These are phyloP conservation scores for Mormyrus lacerda DNA, from an alignment of 2,113 vertebrate genomes.

Conservation along the genomic window DNA sequence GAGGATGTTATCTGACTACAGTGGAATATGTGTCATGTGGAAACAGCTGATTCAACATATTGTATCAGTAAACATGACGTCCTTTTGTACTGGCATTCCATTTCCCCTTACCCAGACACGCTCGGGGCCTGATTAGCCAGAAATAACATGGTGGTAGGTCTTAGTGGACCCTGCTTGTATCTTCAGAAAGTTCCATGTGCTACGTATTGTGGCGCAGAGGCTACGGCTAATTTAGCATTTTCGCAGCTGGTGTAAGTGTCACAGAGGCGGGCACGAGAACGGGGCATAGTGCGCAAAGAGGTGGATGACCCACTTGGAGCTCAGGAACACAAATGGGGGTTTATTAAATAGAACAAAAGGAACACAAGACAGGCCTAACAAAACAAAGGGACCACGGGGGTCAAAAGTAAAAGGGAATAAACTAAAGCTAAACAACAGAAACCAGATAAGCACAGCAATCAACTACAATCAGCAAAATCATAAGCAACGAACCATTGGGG, in stretches of 20 bases:
- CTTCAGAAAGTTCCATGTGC: background rate
- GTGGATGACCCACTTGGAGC: too few relatives aligned
- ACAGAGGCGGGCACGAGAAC: too few relatives aligned
- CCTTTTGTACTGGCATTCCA: background rate
- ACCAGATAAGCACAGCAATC: too few relatives aligned
- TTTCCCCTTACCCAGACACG: background rate
- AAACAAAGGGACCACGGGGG: too few relatives aligned
- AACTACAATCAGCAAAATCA: too few relatives aligned
- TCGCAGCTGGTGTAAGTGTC: background rate
- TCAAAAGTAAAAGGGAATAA: too few relatives aligned
- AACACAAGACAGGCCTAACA: too few relatives aligned
- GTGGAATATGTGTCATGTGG: background rate
- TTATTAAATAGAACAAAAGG: too few relatives aligned
- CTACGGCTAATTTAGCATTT: background rate
- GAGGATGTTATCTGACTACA: background rate
- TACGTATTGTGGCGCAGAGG: background rate
- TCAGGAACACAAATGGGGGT: too few relatives aligned
- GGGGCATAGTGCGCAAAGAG: too few relatives aligned
- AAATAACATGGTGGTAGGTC: background rate
- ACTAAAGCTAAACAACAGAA: too few relatives aligned
- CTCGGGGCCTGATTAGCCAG: background rate
- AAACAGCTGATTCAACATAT: background rate
- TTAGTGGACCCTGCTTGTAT: background rate
- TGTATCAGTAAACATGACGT: background rate
- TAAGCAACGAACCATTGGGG: too few relatives aligned